Evolutionary conservation across 2,888 invertebrate genomes (phyloP), one percentile per base, ranked within the genome.

Genomic region (Tetranychus truncatus): DNA sequence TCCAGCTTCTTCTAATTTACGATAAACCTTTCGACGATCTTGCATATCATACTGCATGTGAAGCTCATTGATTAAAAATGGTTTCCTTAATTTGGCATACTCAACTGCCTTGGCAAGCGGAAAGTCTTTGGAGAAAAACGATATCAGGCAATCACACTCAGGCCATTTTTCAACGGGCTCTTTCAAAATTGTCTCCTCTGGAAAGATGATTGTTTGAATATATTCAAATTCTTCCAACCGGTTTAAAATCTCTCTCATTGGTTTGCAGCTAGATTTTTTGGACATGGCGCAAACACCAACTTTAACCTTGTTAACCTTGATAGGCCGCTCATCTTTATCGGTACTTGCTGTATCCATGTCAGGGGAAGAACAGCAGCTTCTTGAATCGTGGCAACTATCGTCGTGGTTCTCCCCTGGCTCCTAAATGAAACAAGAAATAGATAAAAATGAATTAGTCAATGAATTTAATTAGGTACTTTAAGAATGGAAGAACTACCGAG

Each of bases 261-360:
- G 99, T 84, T 96, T 97, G 78, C 96, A 95, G 82, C 94, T 92
- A 66, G 96, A 95, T 84, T 99, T 99, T 85, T 99, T 97, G 81
- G 92, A 91, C 99, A 99, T 99, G 79, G 99, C 97, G 86, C 99
- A 99, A 77, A 99, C 91, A 78, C 99, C 99, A 80, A 99, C 95
- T 82, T 95, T 87, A 80, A 99, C 94, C 55, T 55, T 55, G 15
- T 55, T 55, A 15, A 15, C 55, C 55, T 9, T 55, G 55, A 55
- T 55, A 15, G 55, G 55, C 15, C 11, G 55, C 11, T 55, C 55
- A 55, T 55, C 55, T 15, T 55, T 55, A 15, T 55, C 55, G 55
- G 15, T 55, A 55, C 55, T 55, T 55, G 55, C 15, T 5, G 9
- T 55, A 55, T 55, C 55, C 55, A 55, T 55, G 9, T 55, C 55